Conservation (phyloP, 1,140 invertebrate genomes). For the Apis dorsata region DNA sequence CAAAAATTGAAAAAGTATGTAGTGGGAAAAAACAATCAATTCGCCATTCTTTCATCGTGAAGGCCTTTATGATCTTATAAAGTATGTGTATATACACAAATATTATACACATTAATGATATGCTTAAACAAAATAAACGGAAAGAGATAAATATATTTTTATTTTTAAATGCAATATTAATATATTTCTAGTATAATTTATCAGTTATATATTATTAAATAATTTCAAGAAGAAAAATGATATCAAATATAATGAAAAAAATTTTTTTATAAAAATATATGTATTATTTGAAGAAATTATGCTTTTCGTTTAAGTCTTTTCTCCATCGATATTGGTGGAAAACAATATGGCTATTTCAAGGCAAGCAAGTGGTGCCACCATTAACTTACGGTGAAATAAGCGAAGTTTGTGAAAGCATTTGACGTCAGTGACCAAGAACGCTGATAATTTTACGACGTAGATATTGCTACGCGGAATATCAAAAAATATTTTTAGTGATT, state of each 20-base stretch:
- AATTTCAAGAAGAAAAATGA: neutral
- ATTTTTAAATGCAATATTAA: neutral
- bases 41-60: neutral
- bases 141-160: neutral
- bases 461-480: slow-evolving; percentile 45
- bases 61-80: slow-evolving; percentile 3
- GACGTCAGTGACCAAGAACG: slow-evolving; percentile 52
- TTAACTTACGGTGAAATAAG: slow-evolving; percentile 30
- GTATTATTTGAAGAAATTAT: too few species aligned
- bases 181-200: neutral
- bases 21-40: neutral
- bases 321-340: slow-evolving; percentile 21
- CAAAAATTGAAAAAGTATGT: neutral
- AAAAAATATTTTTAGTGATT: slow-evolving; percentile 31
- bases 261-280: neutral
- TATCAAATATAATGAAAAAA: neutral
- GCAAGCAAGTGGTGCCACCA: slow-evolving; percentile 49
- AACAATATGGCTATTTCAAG: slow-evolving; percentile 3
- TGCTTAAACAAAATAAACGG: neutral
- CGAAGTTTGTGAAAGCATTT: slow-evolving; percentile 43
- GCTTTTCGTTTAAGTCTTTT: neutral
- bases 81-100: neutral
- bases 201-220: neutral
- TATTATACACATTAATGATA: neutral
- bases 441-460: slow-evolving; percentile 52